phyloP scores from a whole-genome alignment of 23 tunicate species.

The Halocynthia aurantium region DNA sequence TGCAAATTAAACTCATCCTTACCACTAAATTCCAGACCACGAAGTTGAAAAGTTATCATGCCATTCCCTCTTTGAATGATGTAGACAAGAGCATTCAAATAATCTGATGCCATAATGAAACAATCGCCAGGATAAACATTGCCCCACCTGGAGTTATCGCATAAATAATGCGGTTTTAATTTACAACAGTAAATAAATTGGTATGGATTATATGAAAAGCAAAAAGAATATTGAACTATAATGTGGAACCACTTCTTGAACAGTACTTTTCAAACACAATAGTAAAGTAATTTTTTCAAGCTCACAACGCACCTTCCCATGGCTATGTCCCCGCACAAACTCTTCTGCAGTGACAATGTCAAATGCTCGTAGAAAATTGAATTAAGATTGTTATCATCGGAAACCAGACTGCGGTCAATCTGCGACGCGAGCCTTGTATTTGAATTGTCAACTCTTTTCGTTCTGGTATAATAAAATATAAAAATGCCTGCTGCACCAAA shows the following conservation, averaged over 20 bases:
- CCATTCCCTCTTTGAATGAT: constrained; percentile 82
- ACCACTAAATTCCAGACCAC: constrained; percentile 96
- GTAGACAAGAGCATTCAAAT: constrained; percentile 84
- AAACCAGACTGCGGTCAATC: constrained; percentile 48
- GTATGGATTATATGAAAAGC: no score
- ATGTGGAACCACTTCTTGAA: no score
- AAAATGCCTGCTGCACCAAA: no score
- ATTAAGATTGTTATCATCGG: constrained; percentile 85
- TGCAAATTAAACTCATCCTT: neutral
- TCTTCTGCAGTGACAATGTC: constrained; percentile 71
- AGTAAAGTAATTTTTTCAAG: no score
- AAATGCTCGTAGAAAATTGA: constrained; percentile 91
- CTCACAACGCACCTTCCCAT: constrained; percentile 70
- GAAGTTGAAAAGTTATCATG: constrained; percentile 78
- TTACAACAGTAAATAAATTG: no score
- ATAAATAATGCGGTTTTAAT: no score
- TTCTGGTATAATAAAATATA: constrained; percentile 21
- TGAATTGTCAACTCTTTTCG: constrained; percentile 76
- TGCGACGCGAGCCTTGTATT: constrained; percentile 77
- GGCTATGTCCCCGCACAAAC: constrained; percentile 81
- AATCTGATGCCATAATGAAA: constrained; percentile 81
- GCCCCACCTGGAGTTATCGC: constrained; percentile 53
- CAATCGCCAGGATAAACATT: constrained; percentile 84
- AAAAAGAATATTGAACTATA: no score
- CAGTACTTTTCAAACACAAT: no score